Conservation (phyloP, 2,797 vertebrate species). For the Acanthurus tractus region DNA sequence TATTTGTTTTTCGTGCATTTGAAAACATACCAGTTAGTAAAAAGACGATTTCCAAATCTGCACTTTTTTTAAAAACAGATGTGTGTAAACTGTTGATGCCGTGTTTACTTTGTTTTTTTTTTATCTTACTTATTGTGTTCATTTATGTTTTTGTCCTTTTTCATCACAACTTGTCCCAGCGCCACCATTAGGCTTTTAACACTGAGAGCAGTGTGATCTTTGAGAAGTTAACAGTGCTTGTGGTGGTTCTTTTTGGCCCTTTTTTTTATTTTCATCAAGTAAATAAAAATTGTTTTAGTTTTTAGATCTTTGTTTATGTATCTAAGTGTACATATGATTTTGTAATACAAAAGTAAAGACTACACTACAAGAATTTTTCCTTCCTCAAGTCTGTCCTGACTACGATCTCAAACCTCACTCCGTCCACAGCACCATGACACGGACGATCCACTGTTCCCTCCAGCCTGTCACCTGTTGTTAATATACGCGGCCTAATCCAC, state of each 20-base stretch:
- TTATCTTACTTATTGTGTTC: constrained; percentile 26
- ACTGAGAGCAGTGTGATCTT: constrained; percentile 9
- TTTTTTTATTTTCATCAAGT: constrained; percentile 46
- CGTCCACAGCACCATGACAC: constrained; percentile 33
- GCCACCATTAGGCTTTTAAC: constrained; percentile 25
- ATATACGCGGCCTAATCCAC: constrained; percentile 91
- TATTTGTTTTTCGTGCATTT: constrained; percentile 19
- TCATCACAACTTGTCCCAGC: constrained; percentile 18
- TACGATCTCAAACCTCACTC: constrained; percentile 14
- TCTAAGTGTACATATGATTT: constrained; percentile 62
- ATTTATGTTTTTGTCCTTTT: constrained; percentile 28
- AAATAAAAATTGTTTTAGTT: constrained; percentile 31
- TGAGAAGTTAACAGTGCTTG: constrained; percentile 40
- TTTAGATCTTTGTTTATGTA: constrained; percentile 47
- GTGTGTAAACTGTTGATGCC: constrained; percentile 25
- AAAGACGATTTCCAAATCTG: constrained; percentile 1
- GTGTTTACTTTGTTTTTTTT: background rate
- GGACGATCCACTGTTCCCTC: constrained; percentile 57
- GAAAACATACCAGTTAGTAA: constrained; percentile 17
- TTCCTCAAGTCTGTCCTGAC: constrained; percentile 27
- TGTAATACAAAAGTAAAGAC: constrained; percentile 72
- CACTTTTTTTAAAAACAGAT: constrained; percentile 23
- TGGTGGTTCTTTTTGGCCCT: constrained; percentile 52
- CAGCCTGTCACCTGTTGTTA: constrained; percentile 92
- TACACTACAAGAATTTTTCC: constrained; percentile 25